Conservation (phyloP, 1,140 invertebrate genomes). For the Whitmania pigra region DNA sequence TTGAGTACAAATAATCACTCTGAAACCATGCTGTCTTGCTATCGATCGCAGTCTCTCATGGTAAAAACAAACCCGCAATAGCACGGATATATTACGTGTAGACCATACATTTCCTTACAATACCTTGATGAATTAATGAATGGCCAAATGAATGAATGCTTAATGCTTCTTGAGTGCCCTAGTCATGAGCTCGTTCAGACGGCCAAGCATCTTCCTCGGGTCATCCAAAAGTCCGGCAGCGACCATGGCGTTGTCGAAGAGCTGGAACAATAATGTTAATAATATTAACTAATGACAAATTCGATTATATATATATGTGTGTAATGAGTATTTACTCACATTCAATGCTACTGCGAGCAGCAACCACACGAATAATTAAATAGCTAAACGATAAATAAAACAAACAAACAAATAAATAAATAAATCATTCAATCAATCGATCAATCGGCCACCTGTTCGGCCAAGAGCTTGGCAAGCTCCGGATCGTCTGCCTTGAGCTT, state of each 20-base stretch:
- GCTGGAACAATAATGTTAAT: slow-evolving; percentile 43
- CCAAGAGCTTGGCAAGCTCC: slow-evolving; percentile 66
- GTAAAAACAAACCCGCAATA: too few relatives aligned
- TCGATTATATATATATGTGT: neutral
- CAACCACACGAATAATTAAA: neutral
- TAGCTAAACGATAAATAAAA: neutral
- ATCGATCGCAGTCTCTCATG: too few relatives aligned
- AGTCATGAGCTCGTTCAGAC: slow-evolving; percentile 72
- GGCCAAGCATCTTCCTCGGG: slow-evolving; percentile 64
- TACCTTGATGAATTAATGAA: neutral
- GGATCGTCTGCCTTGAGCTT: slow-evolving; percentile 59
- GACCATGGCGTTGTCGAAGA: slow-evolving; percentile 88
- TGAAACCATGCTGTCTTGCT: too few relatives aligned
- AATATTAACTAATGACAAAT: slow-evolving; percentile 6
- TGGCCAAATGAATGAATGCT: neutral
- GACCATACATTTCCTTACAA: too few relatives aligned
- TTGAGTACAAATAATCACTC: too few relatives aligned
- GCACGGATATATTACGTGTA: too few relatives aligned
- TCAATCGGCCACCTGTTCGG: slow-evolving; percentile 57
- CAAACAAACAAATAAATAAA: too few relatives aligned
- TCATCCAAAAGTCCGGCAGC: slow-evolving; percentile 85
- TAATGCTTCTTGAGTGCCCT: slow-evolving; percentile 56
- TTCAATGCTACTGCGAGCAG: neutral
- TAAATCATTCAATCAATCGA: too few relatives aligned
- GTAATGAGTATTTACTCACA: too few relatives aligned